Evolutionary conservation across 2,113 vertebrate genomes (phyloP).

Genomic region (Phyllopteryx taeniolatus): DNA sequence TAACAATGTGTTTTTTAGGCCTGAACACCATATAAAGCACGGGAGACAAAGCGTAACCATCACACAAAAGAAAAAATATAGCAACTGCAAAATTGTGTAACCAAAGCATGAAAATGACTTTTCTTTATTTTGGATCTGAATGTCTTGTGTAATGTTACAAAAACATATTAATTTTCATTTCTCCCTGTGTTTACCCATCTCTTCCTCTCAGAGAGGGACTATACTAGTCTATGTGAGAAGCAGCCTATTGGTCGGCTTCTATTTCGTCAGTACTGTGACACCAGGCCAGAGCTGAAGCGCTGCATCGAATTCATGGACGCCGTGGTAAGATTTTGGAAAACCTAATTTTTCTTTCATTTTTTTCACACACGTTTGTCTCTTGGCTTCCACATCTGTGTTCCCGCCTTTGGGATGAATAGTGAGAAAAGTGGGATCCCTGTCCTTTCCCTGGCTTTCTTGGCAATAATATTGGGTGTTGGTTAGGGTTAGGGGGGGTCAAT

Average conservation of each 20-base stretch:
- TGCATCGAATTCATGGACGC: slow-evolving; percentile 87
- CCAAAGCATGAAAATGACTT: not conserved
- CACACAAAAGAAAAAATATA: not conserved
- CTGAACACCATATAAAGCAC: not conserved
- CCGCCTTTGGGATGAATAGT: slow-evolving; percentile 16
- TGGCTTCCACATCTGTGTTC: slow-evolving; percentile 11
- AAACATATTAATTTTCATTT: not conserved
- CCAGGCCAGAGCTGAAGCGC: slow-evolving; percentile 76
- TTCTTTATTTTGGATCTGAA: not conserved
- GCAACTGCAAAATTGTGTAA: not conserved
- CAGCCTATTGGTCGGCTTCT: slow-evolving; percentile 89
- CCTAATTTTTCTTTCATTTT: not conserved
- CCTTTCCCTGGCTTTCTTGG: slow-evolving; percentile 40
- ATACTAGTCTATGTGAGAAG: slow-evolving; percentile 84
- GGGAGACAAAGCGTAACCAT: not conserved
- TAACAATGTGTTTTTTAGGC: not conserved
- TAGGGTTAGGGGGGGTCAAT: slow-evolving; percentile 24
- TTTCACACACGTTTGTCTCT: slow-evolving; percentile 4
- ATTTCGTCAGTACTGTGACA: slow-evolving; percentile 89
- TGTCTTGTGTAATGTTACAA: not conserved
- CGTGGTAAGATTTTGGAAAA: slow-evolving; percentile 77
- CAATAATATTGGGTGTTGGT: slow-evolving; percentile 28
- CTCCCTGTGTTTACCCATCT: not conserved
- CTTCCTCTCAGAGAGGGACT: slow-evolving; percentile 78
- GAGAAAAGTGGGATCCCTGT: slow-evolving; percentile 26